phyloP scores from a whole-genome alignment of 2,797 vertebrate species.

The Sebastes trivittatus region DNA sequence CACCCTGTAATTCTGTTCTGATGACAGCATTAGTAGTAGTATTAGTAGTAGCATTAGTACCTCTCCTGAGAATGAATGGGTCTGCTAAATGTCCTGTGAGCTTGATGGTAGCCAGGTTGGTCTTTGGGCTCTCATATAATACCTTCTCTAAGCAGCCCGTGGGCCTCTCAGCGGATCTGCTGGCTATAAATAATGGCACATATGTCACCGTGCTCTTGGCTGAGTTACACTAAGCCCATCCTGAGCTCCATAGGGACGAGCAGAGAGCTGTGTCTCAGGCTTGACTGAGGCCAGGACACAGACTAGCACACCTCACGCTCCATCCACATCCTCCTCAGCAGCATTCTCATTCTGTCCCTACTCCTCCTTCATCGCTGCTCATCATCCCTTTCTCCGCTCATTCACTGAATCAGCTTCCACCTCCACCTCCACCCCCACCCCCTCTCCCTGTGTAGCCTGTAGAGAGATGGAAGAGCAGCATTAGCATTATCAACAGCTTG shows the following conservation, averaged over 20 bases:
- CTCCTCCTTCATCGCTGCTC: background rate
- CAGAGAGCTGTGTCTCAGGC: background rate
- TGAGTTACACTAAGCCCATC: conserved; percentile 64
- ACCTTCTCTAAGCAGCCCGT: conserved; percentile 66
- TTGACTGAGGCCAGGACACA: background rate
- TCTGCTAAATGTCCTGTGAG: conserved; percentile 22
- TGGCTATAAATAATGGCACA: conserved; percentile 80
- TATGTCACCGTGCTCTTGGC: conserved; percentile 68
- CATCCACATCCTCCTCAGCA: background rate
- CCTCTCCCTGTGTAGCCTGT: background rate
- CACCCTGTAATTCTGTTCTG: conserved; percentile 18
- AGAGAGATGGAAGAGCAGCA: background rate
- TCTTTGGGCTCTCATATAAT: conserved; percentile 69
- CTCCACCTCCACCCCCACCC: background rate
- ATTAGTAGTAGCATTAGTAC: background rate
- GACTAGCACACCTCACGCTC: background rate
- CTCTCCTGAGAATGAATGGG: conserved; percentile 4
- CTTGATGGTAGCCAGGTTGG: conserved; percentile 41
- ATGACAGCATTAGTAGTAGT: background rate
- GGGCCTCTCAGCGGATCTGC: conserved; percentile 70
- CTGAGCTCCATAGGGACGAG: conserved; percentile 40
- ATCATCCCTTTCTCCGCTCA: background rate
- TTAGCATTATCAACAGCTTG: conserved; percentile 2
- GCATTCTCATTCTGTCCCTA: background rate
- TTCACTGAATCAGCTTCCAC: background rate